These are phyloP conservation scores for Aphidius colemani DNA, from an alignment of 2,888 invertebrate species.

Conservation along the genomic window DNA sequence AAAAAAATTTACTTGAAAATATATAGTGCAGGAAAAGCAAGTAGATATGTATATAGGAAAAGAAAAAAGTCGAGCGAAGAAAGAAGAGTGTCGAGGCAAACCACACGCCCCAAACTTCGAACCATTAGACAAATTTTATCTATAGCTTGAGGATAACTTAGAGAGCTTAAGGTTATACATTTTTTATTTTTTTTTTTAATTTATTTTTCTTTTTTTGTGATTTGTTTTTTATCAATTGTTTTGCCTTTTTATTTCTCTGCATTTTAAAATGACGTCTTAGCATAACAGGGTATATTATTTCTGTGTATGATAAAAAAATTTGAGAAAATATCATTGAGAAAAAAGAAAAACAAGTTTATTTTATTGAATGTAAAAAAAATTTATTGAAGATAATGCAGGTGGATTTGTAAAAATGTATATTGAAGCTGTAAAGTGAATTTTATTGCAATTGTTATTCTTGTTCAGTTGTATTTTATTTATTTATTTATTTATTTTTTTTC, in stretches of 20 bases:
- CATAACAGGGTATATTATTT: too few relatives aligned
- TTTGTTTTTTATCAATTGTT: constrained; percentile 8
- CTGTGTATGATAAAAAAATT: too few relatives aligned
- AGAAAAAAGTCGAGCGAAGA: constrained; percentile 10
- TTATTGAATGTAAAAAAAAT: too few relatives aligned
- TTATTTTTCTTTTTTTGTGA: constrained; percentile 18
- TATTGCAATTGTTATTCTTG: too few relatives aligned
- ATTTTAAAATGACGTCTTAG: too few relatives aligned
- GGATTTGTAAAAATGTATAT: too few relatives aligned
- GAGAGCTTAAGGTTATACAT: constrained; percentile 13
- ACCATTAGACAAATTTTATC: constrained; percentile 57
- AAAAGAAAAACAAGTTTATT: too few relatives aligned
- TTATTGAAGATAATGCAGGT: too few relatives aligned
- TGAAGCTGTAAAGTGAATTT: too few relatives aligned
- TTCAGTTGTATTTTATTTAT: too few relatives aligned
- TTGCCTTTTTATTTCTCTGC: neutral
- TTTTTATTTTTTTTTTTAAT: constrained; percentile 11
- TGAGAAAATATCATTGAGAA: too few relatives aligned
- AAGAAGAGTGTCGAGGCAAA: constrained; percentile 3
- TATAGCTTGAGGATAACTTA: constrained; percentile 45
- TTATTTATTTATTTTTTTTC: constrained; percentile 16
- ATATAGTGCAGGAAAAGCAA: neutral
- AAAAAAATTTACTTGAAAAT: constrained; percentile 12
- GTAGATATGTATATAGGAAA: neutral
- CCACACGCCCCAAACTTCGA: constrained; percentile 35